These are phyloP conservation scores for Ormyrus nitidulus DNA, from an alignment of 2,888 invertebrate genomes.

Conservation along the genomic window DNA sequence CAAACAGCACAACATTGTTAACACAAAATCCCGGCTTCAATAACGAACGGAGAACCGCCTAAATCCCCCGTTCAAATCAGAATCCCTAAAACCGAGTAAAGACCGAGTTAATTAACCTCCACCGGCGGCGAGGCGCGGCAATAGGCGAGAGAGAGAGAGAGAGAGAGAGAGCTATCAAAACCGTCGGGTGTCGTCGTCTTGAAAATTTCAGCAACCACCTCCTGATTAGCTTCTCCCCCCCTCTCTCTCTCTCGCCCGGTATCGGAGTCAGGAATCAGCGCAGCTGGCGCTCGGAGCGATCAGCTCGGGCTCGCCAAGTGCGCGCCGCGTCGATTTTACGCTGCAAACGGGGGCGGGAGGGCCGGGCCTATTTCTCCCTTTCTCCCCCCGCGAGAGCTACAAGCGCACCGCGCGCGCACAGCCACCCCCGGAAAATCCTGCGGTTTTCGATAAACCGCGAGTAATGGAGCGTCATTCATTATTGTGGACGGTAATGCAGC, in stretches of 20 bases:
- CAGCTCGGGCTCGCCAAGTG: neutral
- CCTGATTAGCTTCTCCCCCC: neutral
- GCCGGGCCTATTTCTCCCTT: neutral
- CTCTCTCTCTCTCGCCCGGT: neutral
- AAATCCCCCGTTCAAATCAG: no score
- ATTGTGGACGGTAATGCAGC: constrained; percentile 65
- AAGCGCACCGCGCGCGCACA: no score
- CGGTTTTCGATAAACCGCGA: constrained; percentile 68
- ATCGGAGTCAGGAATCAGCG: constrained; percentile 5
- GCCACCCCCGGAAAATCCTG: constrained; percentile 59
- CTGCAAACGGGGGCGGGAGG: neutral
- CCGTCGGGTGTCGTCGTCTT: neutral
- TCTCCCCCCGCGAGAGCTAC: neutral
- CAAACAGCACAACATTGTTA: no score
- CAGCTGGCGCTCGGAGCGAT: neutral
- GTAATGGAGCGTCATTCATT: constrained; percentile 69
- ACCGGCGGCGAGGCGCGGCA: neutral
- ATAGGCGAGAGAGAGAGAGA: constrained; percentile 18
- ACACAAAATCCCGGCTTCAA: no score
- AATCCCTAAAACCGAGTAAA: no score
- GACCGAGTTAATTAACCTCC: no score
- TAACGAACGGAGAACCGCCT: no score
- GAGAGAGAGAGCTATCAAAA: constrained; percentile 6
- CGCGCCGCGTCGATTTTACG: constrained; percentile 16
- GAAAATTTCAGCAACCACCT: constrained; percentile 9